Conservation (phyloP, 2,113 vertebrate genomes). For the Cheirogaleus medius region DNA sequence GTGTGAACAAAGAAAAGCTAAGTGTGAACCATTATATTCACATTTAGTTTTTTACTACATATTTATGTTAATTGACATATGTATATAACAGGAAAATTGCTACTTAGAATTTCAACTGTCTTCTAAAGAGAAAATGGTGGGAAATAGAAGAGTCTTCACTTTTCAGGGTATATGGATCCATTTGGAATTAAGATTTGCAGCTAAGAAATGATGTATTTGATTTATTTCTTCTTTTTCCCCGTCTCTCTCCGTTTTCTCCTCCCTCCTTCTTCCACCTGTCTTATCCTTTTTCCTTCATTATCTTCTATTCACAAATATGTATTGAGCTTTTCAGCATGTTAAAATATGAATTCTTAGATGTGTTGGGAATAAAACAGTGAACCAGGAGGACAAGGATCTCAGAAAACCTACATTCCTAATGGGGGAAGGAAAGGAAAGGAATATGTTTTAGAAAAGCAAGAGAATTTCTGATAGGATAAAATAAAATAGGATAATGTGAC, state of each 20-base stretch:
- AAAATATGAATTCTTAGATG: neutral
- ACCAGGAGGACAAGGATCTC: neutral
- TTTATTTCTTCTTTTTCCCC: neutral
- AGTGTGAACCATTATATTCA: conserved; percentile 38
- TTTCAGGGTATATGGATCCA: neutral
- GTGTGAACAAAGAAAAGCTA: conserved; percentile 49
- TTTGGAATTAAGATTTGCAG: neutral
- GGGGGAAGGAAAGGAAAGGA: neutral
- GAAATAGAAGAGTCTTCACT: neutral
- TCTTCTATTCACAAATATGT: neutral
- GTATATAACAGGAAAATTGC: conserved; percentile 6
- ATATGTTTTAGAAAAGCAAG: neutral
- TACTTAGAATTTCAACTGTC: conserved; percentile 27
- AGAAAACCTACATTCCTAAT: neutral
- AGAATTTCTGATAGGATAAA: neutral
- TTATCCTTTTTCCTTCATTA: neutral
- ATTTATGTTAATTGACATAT: conserved; percentile 54
- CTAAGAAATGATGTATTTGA: neutral
- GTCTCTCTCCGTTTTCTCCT: neutral
- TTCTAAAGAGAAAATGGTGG: conserved; percentile 3
- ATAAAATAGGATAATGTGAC: neutral
- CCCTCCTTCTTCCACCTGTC: neutral
- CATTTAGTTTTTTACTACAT: conserved; percentile 39
- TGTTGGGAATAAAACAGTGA: neutral
- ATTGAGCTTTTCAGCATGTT: neutral